Conservation (phyloP, 1,140 invertebrate species). For the Drosophila nannoptera region DNA sequence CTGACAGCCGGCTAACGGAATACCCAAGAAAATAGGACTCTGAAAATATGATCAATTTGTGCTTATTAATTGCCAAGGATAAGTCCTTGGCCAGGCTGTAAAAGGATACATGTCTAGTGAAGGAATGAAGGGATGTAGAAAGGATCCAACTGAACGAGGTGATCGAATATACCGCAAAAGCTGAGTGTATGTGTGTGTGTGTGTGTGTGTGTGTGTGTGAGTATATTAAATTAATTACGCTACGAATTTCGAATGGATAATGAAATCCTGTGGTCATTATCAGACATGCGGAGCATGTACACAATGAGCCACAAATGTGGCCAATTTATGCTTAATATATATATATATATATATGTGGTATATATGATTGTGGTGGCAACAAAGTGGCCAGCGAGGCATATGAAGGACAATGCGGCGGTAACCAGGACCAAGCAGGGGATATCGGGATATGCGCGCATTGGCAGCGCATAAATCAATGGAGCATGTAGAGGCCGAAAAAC, state of each 20-base stretch:
- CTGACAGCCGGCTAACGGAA: conserved; percentile 20
- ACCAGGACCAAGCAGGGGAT: not conserved
- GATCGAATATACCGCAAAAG: conserved; percentile 14
- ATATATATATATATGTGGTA: not conserved
- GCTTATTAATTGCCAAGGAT: conserved; percentile 3
- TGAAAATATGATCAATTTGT: conserved; percentile 12
- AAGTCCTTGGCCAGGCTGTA: not conserved
- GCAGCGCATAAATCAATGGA: conserved; percentile 72
- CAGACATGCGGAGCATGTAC: conserved; percentile 70
- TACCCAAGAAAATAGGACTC: not conserved
- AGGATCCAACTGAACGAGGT: no score
- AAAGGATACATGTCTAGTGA: no score
- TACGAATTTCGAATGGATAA: conserved; percentile 74
- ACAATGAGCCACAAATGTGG: conserved; percentile 72
- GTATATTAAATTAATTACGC: conserved; percentile 76
- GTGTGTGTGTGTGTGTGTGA: conserved; percentile 12
- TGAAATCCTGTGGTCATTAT: conserved; percentile 73
- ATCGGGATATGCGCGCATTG: conserved; percentile 48
- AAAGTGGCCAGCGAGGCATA: conserved; percentile 69
- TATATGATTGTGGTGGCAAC: conserved; percentile 43
- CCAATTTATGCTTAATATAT: conserved; percentile 33
- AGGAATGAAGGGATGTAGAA: no score
- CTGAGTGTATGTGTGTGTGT: conserved; percentile 7
- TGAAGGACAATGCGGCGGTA: conserved; percentile 51
- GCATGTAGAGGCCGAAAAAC: conserved; percentile 56